Evolutionary conservation across 2,113 vertebrate species (phyloP).

Genomic region (Rhinoptilus africanus): DNA sequence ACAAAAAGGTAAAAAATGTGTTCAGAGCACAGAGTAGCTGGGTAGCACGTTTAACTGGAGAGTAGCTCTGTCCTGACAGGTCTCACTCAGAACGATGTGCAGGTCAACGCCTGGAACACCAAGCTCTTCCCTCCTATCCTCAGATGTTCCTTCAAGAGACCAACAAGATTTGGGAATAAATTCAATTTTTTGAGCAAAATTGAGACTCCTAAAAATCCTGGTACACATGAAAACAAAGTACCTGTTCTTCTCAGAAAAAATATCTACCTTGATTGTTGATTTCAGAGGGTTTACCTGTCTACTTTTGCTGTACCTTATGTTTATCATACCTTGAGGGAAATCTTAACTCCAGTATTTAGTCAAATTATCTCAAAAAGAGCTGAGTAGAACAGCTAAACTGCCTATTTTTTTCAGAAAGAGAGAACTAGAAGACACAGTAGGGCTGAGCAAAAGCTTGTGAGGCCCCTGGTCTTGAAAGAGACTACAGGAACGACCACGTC

Average conservation of each 20-base stretch:
- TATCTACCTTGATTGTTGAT: background rate
- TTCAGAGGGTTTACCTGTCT: background rate
- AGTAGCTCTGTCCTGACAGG: background rate
- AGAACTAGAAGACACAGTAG: background rate
- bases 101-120: accelerated
- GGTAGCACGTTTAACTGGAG: background rate
- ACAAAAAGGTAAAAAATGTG: background rate
- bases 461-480: background rate
- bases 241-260: background rate
- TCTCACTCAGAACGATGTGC: background rate
- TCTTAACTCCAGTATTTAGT: background rate
- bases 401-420: background rate
- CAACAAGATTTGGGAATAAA: background rate
- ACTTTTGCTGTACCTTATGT: background rate
- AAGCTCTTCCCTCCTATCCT: background rate
- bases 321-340: background rate
- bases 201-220: background rate
- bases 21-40: background rate
- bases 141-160: background rate
- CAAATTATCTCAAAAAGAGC: background rate
- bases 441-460: background rate
- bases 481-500: background rate
- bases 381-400: background rate
- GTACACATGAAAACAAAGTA: background rate
- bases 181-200: background rate